A percentile compares a stretch with the other conserved stretches of the same genome.
Conservation (phyloP, 30 jellyfish, hydroid and myxozoan genomes). For the Hydractinia symbiolongicarpus region DNA sequence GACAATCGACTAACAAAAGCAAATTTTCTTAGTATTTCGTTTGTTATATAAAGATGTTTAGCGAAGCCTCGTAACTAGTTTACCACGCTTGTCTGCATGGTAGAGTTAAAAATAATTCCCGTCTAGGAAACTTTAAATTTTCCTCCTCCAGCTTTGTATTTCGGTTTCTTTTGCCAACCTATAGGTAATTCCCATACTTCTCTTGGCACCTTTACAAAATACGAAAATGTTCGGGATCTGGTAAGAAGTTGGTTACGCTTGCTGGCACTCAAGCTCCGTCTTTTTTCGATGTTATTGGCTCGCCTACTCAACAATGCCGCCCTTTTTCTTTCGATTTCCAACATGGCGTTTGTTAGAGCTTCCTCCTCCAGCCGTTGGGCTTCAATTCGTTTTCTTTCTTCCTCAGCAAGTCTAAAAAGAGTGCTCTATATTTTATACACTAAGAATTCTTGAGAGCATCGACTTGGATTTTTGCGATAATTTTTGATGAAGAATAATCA, state of each 20-base stretch:
- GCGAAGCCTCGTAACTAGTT: no score
- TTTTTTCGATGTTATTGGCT: constrained; percentile 42
- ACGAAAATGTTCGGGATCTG: constrained; percentile 52
- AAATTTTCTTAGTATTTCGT: no score
- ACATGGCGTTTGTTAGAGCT: constrained; percentile 19
- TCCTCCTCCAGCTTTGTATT: constrained; percentile 28
- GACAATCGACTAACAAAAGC: no score
- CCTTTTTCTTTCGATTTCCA: constrained; percentile 38
- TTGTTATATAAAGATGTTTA: no score
- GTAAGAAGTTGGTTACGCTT: constrained; percentile 35
- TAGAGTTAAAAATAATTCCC: not conserved
- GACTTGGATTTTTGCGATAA: no score
- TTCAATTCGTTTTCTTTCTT: constrained; percentile 46
- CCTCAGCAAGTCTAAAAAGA: constrained; percentile 38
- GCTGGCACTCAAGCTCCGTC: constrained; percentile 36
- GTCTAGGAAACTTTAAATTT: not conserved
- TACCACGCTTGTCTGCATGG: no score
- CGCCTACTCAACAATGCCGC: constrained; percentile 45
- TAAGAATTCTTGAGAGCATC: no score
- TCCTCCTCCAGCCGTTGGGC: constrained; percentile 52
- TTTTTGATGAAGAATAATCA: no score
- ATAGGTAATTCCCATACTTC: constrained; percentile 73
- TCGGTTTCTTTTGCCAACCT: constrained; percentile 56
- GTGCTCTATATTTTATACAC: not conserved
- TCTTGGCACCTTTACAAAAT: constrained; percentile 71